phyloP scores from a whole-genome alignment of 37 sponge, comb jelly and placozoan species.

The Diacarnus erythraeanus region DNA sequence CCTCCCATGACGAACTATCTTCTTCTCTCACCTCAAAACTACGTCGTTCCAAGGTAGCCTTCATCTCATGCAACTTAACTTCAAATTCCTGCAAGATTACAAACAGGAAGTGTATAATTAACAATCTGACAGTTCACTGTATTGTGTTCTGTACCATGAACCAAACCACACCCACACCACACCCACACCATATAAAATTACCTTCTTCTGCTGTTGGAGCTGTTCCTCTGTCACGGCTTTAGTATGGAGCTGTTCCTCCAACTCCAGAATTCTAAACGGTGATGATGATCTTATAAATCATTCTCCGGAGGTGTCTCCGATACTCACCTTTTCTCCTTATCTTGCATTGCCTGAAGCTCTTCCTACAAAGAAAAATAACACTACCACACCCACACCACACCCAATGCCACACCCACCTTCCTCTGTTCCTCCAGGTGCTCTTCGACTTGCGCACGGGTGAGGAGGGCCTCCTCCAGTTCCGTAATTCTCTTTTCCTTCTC shows the following conservation, averaged over 20 bases:
- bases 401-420: conserved; percentile 30
- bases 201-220: conserved; percentile 67
- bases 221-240: conserved; percentile 30
- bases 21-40: background rate
- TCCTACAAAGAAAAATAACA: conserved; percentile 15
- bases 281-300: background rate
- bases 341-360: conserved; percentile 11
- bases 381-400: background rate
- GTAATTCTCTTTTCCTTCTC: conserved; percentile 55
- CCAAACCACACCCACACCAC: too few species aligned
- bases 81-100: conserved; percentile 59
- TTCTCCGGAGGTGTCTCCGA: background rate
- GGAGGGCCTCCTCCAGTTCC: conserved; percentile 62
- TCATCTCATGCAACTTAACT: conserved; percentile 32
- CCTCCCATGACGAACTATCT: background rate
- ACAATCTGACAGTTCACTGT: background rate
- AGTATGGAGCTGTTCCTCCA: conserved; percentile 57
- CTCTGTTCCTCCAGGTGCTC: conserved; percentile 63
- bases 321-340: conserved; percentile 26
- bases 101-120: too few species aligned
- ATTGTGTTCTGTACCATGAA: background rate
- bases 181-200: background rate
- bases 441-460: conserved; percentile 13
- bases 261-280: conserved; percentile 44
- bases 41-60: conserved; percentile 5